These are phyloP conservation scores for Drosophila rubida DNA, from an alignment of 2,888 invertebrate genomes.

Conservation along the genomic window DNA sequence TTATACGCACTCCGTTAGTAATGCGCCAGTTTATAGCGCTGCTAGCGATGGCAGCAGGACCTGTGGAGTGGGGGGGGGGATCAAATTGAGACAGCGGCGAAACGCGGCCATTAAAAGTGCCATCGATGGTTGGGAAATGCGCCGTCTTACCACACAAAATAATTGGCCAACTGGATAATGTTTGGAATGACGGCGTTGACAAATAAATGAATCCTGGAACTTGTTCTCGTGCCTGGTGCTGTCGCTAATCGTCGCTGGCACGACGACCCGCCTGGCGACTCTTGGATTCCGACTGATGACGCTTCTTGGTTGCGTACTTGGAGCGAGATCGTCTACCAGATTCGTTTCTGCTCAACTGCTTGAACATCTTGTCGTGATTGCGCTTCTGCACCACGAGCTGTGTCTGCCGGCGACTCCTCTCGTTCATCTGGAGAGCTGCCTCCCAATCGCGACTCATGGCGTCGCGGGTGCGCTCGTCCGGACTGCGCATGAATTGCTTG, in stretches of 20 bases:
- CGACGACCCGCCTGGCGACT: background rate
- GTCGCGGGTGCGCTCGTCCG: conserved; percentile 53
- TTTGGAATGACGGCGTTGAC: background rate
- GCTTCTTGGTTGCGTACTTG: background rate
- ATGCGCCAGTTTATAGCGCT: conserved; percentile 6
- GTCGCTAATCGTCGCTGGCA: conserved; percentile 3
- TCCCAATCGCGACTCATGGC: conserved; percentile 46
- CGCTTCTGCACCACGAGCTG: background rate
- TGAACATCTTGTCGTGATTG: background rate
- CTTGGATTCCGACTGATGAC: background rate
- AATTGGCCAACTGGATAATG: background rate
- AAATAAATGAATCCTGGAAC: background rate
- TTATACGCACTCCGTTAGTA: conserved; percentile 17
- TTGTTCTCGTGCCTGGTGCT: no score
- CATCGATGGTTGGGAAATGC: no score
- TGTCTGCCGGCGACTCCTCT: conserved; percentile 1
- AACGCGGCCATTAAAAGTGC: conserved; percentile 7
- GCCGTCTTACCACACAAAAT: background rate
- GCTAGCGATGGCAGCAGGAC: background rate
- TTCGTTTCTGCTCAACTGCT: background rate
- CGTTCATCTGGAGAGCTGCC: conserved; percentile 10
- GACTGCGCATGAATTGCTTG: conserved; percentile 58
- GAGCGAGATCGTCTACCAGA: background rate
- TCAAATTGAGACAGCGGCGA: no score
- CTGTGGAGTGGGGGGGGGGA: no score